Evolutionary conservation across 2,888 invertebrate genomes (phyloP).

Genomic region (Drosophila birchii): DNA sequence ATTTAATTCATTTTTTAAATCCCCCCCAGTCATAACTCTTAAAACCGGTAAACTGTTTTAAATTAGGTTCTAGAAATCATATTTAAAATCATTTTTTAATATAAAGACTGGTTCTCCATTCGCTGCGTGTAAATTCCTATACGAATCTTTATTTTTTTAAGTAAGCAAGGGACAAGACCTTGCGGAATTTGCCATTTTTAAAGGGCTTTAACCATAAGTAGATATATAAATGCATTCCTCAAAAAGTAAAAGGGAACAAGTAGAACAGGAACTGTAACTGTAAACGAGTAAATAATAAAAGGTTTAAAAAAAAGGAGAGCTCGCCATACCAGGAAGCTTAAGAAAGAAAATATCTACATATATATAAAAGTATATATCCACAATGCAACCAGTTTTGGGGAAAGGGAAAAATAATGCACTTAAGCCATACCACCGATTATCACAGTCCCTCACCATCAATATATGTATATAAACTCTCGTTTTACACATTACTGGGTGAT

Average conservation of each 20-base stretch:
- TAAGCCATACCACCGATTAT: constrained; percentile 21
- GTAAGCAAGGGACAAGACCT: constrained; percentile 14
- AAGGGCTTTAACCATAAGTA: constrained; percentile 9
- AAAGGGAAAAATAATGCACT: constrained; percentile 25
- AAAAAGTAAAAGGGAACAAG: constrained; percentile 30
- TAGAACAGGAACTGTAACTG: constrained; percentile 33
- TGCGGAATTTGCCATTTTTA: constrained; percentile 25
- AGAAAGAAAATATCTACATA: constrained; percentile 4
- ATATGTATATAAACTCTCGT: constrained; percentile 9
- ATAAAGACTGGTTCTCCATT: constrained; percentile 7
- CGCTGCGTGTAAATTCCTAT: constrained; percentile 4
- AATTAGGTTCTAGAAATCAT: constrained; percentile 4
- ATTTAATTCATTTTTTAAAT: background rate
- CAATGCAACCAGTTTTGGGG: constrained; percentile 31
- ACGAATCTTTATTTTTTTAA: background rate
- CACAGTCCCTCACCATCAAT: constrained; percentile 11
- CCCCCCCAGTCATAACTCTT: background rate
- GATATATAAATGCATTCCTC: background rate
- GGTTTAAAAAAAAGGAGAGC: background rate
- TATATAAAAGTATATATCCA: too few species aligned
- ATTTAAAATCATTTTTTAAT: background rate
- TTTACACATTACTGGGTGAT: constrained; percentile 4
- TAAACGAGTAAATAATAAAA: constrained; percentile 10
- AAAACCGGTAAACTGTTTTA: constrained; percentile 13
- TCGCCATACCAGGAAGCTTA: constrained; percentile 21